Evolutionary conservation across 92 coral and sea anemone species (phyloP), one percentile per base, ranked within the genome.

Genomic region (Heteractis magnifica): DNA sequence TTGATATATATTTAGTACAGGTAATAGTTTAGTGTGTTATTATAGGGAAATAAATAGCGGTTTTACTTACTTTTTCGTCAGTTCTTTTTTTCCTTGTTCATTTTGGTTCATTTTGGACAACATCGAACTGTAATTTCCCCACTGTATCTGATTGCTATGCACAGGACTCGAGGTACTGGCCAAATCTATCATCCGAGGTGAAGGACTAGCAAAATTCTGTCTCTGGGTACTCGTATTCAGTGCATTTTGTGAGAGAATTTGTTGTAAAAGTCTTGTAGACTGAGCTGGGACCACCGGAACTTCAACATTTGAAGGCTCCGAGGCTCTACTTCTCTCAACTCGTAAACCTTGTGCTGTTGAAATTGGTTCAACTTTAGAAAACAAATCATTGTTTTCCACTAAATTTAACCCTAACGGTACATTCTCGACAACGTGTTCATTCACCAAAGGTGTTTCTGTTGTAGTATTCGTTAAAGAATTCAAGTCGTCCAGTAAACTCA

Each of bases 141-240:
- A 81, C 9, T 74, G 56, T 0, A 81, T 51, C 56, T 65, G 84
- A 52, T 70, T 81, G 20, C 56, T 20, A 51, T 13, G 76, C 7
- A 81, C 65, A 34, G 72, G 64, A 23, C 26, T 81, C 48, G 84
- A 81, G 8, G 84, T 81, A 56, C 77, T 81, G 21, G 84, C 76
- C 56, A 81, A 52, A 70, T 81, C 84, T 7, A 81, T 81, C 84
- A 81, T 81, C 26, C 55, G 56, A 81, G 84, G 65, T 18, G 84
- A 81, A 19, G 84, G 44, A 48, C 49, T 49, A 68, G 77, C 26
- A 23, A 70, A 52, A 7, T 65, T 49, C 21, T 74, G 52, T 51
- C 84, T 81, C 77, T 81, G 84, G 15, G 77, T 50, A 68, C 84
- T 81, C 41, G 77, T 50, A 20, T 68, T 75, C 52, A 81, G 64